phyloP scores from a whole-genome alignment of 2,888 invertebrate genomes.

The Mythimna lalbum region DNA sequence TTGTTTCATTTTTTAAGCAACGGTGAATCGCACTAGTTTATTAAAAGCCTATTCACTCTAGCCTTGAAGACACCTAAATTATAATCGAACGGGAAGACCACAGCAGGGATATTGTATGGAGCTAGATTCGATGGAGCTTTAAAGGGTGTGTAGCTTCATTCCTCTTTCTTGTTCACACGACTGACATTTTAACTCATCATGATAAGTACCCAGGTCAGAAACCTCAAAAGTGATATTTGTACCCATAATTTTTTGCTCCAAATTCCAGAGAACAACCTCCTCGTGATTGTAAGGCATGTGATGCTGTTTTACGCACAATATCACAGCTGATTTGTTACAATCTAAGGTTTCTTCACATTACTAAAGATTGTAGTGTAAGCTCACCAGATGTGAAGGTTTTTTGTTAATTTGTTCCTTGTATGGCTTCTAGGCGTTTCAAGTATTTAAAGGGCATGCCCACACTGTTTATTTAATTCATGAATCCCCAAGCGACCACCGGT shows the following conservation, averaged over 20 bases:
- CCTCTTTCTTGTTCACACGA: too few relatives aligned
- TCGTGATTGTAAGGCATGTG: constrained; percentile 26
- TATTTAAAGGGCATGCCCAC: background rate
- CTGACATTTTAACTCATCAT: too few relatives aligned
- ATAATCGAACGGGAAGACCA: too few relatives aligned
- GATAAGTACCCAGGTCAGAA: constrained; percentile 40
- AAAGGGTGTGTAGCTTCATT: too few relatives aligned
- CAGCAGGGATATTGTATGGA: too few relatives aligned
- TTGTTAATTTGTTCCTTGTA: background rate
- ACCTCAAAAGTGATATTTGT: constrained; percentile 22
- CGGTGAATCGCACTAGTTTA: too few relatives aligned
- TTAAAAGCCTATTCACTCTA: too few relatives aligned
- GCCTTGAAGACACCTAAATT: too few relatives aligned
- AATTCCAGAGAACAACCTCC: constrained; percentile 19
- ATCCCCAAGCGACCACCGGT: too few relatives aligned
- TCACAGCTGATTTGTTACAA: constrained; percentile 38
- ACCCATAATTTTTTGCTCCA: constrained; percentile 23
- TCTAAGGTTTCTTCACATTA: constrained; percentile 38
- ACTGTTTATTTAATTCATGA: too few relatives aligned
- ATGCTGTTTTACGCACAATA: constrained; percentile 18
- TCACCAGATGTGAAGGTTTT: constrained; percentile 30
- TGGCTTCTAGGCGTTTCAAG: constrained; percentile 25
- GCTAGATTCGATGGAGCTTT: too few relatives aligned
- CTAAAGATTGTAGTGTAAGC: background rate
- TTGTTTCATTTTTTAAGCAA: too few relatives aligned